These are phyloP conservation scores for Orussus abietinus DNA, from an alignment of 1,140 invertebrate genomes.

Conservation along the genomic window DNA sequence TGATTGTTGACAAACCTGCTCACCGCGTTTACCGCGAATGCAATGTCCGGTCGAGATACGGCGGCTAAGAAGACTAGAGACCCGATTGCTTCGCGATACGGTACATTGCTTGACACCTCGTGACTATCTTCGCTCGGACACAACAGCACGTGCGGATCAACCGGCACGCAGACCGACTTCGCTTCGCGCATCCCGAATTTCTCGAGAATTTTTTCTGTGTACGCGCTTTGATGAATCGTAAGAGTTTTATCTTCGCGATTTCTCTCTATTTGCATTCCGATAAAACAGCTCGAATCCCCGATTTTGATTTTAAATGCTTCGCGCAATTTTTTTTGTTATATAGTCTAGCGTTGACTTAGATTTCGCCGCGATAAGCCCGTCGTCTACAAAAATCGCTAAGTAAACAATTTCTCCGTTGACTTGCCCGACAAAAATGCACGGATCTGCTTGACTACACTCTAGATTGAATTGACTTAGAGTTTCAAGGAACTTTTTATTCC, in stretches of 20 bases:
- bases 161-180: constrained; percentile 10
- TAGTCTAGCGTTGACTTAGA: constrained; percentile 7
- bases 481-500: constrained; percentile 32
- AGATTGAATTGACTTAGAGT: constrained; percentile 11
- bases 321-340: constrained; percentile 16
- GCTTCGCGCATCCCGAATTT: constrained; percentile 11
- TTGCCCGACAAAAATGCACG: constrained; percentile 7
- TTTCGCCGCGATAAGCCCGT: constrained; percentile 12
- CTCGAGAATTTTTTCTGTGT: constrained; percentile 18
- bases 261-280: constrained; percentile 24
- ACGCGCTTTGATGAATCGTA: constrained; percentile 23
- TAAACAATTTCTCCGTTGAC: constrained; percentile 18
- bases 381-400: constrained; percentile 20
- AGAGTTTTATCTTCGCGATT: constrained; percentile 11
- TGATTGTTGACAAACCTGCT: too few relatives aligned
- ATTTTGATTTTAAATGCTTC: constrained; percentile 19
- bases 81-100: too few relatives aligned
- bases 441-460: constrained; percentile 14
- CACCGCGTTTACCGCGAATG: too few relatives aligned
- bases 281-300: constrained; percentile 10
- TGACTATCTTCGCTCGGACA: not conserved
- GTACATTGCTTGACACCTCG: not conserved
- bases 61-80: too few relatives aligned
- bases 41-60: too few relatives aligned
- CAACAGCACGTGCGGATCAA: constrained; percentile 3